Evolutionary conservation across 53 echinoderm and acorn worm species (phyloP).

Genomic region (Temnopleurus reevesii): DNA sequence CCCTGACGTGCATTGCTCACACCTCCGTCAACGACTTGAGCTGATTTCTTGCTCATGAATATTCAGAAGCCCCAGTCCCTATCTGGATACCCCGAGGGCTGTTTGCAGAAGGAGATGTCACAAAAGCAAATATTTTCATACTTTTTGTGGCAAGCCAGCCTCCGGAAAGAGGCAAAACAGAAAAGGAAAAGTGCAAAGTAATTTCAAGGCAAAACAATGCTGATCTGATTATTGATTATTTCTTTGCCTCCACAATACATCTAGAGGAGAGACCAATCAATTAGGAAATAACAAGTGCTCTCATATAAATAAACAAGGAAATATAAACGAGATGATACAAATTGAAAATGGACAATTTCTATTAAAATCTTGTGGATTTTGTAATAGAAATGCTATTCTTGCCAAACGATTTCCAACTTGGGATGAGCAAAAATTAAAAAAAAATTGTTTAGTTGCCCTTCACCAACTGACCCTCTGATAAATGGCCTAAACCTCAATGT

Average conservation of each 20-base stretch:
- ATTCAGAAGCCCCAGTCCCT: constrained; percentile 18
- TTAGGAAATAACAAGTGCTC: background rate
- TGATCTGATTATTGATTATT: constrained; percentile 26
- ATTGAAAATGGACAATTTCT: background rate
- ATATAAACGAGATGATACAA: background rate
- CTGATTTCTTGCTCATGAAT: constrained; percentile 35
- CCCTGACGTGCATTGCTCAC: constrained; percentile 13
- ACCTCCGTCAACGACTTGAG: background rate
- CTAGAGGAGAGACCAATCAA: background rate
- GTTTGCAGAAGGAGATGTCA: constrained; percentile 20
- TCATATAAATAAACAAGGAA: background rate
- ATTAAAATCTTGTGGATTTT: background rate
- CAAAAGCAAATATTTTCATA: constrained; percentile 54
- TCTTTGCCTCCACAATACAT: background rate
- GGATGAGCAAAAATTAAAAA: background rate
- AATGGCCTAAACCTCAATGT: too few relatives aligned
- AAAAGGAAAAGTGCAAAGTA: constrained; percentile 27
- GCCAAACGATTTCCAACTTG: background rate
- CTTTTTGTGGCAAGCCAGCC: background rate
- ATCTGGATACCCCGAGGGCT: constrained; percentile 21
- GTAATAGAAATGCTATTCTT: background rate
- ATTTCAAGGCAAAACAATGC: constrained; percentile 29
- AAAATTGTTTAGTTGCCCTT: too few relatives aligned
- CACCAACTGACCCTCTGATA: too few relatives aligned
- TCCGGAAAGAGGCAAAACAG: background rate